phyloP scores from a whole-genome alignment of 2,888 invertebrate species.

The Sinhomidia bicolor region DNA sequence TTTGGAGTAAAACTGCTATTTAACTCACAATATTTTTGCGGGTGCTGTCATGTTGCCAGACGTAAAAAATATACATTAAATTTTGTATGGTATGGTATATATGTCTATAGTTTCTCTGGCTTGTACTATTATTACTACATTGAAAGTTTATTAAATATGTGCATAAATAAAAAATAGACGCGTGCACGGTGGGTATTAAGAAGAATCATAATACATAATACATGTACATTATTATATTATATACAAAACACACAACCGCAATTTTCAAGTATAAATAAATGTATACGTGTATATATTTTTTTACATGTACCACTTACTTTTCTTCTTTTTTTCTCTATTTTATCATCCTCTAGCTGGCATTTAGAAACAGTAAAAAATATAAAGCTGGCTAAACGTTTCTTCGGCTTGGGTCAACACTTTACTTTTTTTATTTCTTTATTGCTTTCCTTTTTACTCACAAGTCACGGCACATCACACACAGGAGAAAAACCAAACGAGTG shows the following conservation, averaged over 20 bases:
- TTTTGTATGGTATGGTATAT: neutral
- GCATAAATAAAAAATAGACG: conserved; percentile 29
- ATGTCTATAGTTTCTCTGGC: neutral
- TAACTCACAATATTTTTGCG: conserved; percentile 1
- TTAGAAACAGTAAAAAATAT: neutral
- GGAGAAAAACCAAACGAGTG: neutral
- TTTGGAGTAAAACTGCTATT: neutral
- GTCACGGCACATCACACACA: conserved; percentile 22
- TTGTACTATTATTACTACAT: neutral
- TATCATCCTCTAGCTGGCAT: neutral
- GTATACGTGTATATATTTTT: neutral
- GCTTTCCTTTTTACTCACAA: neutral
- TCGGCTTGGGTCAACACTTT: conserved; percentile 2
- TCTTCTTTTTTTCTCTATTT: neutral
- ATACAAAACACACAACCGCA: too few species aligned
- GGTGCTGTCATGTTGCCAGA: conserved; percentile 54
- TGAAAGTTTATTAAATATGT: conserved; percentile 19
- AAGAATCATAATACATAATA: too few species aligned
- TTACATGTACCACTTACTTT: conserved; percentile 27
- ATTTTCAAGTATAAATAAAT: neutral
- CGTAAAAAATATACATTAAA: conserved; percentile 12
- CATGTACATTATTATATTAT: neutral
- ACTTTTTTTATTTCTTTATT: conserved; percentile 7
- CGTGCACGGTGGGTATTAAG: neutral
- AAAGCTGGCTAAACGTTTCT: neutral